A percentile compares a stretch with the other conserved stretches of the same genome.
phyloP scores from a whole-genome alignment of 2,797 vertebrate genomes.

The Hippocampus kuda region DNA sequence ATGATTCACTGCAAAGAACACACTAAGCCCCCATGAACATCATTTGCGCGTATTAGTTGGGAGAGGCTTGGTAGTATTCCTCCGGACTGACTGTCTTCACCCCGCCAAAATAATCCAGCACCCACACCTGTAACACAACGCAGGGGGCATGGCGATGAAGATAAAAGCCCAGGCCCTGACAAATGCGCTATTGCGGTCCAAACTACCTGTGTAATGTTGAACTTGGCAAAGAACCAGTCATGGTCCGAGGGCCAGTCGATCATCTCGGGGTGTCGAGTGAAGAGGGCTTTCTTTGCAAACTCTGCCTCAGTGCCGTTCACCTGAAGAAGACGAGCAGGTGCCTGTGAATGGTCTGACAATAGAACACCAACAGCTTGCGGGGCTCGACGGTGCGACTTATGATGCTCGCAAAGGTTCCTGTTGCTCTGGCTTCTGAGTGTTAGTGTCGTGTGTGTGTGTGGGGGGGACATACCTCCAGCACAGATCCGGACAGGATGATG shows the following conservation, averaged over 20 bases:
- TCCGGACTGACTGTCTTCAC: slow-evolving; percentile 79
- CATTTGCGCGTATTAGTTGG: slow-evolving; percentile 57
- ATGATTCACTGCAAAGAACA: not conserved
- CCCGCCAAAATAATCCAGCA: slow-evolving; percentile 91
- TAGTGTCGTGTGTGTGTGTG: not conserved
- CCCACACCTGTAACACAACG: slow-evolving; percentile 72
- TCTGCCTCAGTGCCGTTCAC: slow-evolving; percentile 71
- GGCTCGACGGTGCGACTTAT: too few species aligned
- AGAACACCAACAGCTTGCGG: not conserved
- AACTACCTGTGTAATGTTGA: slow-evolving; percentile 77
- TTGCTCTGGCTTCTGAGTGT: not conserved
- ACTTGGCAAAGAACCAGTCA: slow-evolving; percentile 88
- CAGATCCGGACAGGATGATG: slow-evolving; percentile 77
- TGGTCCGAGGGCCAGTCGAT: slow-evolving; percentile 80
- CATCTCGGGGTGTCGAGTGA: slow-evolving; percentile 89
- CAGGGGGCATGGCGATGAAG: too few species aligned
- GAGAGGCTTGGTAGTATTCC: slow-evolving; percentile 78
- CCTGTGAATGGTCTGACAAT: not conserved
- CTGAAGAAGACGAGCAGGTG: slow-evolving; percentile 48
- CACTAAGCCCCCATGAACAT: not conserved
- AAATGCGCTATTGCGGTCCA: not conserved
- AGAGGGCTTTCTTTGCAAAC: slow-evolving; percentile 74
- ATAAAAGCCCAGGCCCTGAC: too few species aligned
- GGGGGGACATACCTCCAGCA: slow-evolving; percentile 69
- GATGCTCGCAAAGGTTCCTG: too few species aligned